Evolutionary conservation across 2,113 vertebrate species (phyloP).

Genomic region (Columba livia): DNA sequence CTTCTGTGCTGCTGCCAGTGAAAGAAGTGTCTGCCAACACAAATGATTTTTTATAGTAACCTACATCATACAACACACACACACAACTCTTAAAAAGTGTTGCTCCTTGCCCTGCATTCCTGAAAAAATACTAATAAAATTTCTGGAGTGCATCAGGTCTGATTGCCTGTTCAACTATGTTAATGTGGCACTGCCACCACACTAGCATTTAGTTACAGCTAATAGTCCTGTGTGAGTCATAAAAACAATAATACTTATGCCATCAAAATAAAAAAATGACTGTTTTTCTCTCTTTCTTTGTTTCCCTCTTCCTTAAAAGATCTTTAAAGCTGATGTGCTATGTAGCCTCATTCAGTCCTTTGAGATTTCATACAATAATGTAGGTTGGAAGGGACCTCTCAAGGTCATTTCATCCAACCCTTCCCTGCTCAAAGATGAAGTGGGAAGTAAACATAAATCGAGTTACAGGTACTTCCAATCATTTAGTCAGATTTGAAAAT

Average conservation of each 20-base stretch:
- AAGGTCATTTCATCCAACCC: background rate
- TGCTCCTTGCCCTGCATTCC: background rate
- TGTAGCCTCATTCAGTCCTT: background rate
- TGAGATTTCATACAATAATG: background rate
- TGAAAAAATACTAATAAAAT: background rate
- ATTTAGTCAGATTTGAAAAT: background rate
- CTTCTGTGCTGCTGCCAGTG: background rate
- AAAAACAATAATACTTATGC: background rate
- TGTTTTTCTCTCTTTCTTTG: background rate
- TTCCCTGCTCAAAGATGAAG: background rate
- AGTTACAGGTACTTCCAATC: background rate
- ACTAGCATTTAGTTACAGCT: background rate
- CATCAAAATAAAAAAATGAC: background rate
- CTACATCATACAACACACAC: background rate
- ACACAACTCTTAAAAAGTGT: background rate
- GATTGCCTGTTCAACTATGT: background rate
- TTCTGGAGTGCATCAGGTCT: background rate
- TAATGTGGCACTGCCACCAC: background rate
- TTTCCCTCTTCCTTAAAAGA: background rate
- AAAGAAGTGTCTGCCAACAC: background rate
- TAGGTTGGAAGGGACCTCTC: background rate
- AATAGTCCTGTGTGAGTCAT: background rate
- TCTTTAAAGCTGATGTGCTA: background rate
- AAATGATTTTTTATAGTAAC: background rate
- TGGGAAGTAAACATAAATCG: background rate